Base-by-base conservation (phyloP, 2,888 invertebrate species). In the Eubasilissa splendida region DNA sequence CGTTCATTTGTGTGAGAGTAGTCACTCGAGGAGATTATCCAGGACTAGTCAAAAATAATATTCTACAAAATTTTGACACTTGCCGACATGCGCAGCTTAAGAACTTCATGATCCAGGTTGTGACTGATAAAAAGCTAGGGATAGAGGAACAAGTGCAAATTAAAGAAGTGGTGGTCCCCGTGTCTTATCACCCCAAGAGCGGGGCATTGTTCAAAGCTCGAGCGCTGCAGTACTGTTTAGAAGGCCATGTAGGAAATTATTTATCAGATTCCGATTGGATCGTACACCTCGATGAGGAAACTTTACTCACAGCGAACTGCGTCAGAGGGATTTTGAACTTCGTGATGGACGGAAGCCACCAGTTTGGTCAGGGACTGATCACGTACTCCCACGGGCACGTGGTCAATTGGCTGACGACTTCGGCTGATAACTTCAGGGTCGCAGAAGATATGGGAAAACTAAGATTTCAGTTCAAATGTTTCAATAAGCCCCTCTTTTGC, bases 371-470 rank as follows among this genome's bases (percentile, higher is more conserved):
- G 89, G 98, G 97, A 2, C 90, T 97, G 76, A 97, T 98, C 83
- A 98, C 97, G 3, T 99, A 99, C 90, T 98, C 98, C 5, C 98
- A 97, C 89, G 97, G 97, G 88, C 95, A 96, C 87, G 95, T 98
- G 84, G 96, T 98, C 77, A 99, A 98, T 87, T 98, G 98, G 98
- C 91, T 98, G 83, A 99, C 98, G 33, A 99, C 98, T 0, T 89
- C 98, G 84, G 98, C 98, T 12, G 98, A 99, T 87, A 97, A 96
- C 86, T 98, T 96, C 88, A 93, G 98, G 83, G 98, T 99, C 1
- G 96, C 98, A 42, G 98, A 98, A 89, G 98, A 99, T 86, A 97
- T 99, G 97, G 99, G 98, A 80, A 98, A 98, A 89, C 89, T 99
- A 77, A 92, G 97, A 85, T 91, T 97, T 84, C 98, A 98, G 88